These are phyloP conservation scores for Oeneis ivallda DNA, from an alignment of 2,888 invertebrate genomes.

Conservation along the genomic window DNA sequence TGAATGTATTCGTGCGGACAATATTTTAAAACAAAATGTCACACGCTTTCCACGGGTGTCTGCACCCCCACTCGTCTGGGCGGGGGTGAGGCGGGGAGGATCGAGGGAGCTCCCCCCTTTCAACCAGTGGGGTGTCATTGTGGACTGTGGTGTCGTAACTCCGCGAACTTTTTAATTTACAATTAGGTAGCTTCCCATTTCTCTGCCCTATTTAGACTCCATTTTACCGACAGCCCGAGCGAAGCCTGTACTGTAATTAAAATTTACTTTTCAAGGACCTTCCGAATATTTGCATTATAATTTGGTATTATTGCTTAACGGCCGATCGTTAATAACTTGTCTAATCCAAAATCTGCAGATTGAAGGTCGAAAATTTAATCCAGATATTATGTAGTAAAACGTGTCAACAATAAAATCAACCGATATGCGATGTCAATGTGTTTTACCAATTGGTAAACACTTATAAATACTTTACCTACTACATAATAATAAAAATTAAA, in stretches of 20 bases:
- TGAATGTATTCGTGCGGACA: constrained; percentile 79
- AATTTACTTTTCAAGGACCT: constrained; percentile 71
- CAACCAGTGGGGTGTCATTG: constrained; percentile 73
- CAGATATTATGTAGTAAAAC: too few species aligned
- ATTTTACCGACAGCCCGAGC: constrained; percentile 75
- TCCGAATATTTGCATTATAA: constrained; percentile 13
- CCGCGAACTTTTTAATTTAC: constrained; percentile 82
- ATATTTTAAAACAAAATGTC: constrained; percentile 82
- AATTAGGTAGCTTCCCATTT: constrained; percentile 82
- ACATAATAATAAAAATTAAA: too few species aligned
- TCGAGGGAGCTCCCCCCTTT: constrained; percentile 46
- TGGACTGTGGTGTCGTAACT: constrained; percentile 82
- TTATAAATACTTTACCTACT: too few species aligned
- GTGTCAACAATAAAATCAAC: too few species aligned
- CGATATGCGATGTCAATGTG: too few species aligned
- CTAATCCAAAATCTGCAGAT: not conserved
- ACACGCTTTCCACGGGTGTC: constrained; percentile 79
- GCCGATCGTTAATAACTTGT: not conserved
- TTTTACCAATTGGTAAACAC: too few species aligned
- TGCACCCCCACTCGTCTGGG: constrained; percentile 56
- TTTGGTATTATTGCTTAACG: constrained; percentile 1
- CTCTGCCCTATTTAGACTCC: constrained; percentile 81
- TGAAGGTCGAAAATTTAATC: too few species aligned
- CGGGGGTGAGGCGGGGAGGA: constrained; percentile 42
- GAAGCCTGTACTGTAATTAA: constrained; percentile 75